Conservation (phyloP, 2,888 invertebrate species). For the Lamproptera curius region DNA sequence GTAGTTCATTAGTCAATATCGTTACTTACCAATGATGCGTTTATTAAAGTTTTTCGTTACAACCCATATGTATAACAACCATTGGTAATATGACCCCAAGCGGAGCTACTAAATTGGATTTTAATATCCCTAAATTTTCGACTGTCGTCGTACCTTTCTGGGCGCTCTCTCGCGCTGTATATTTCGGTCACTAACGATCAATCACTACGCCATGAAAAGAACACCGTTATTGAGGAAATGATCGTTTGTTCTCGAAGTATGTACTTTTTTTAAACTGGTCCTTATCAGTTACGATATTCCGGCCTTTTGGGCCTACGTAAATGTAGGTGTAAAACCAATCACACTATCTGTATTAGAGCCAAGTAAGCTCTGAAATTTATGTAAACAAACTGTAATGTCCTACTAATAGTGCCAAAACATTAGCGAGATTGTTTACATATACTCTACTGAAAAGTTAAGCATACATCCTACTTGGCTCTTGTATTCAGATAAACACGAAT, state of each 20-base stretch:
- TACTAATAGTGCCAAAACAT: too few species aligned
- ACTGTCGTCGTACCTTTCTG: constrained; percentile 44
- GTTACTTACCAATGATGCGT: too few species aligned
- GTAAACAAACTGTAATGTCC: too few species aligned
- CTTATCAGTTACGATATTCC: constrained; percentile 20
- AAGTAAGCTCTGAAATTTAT: too few species aligned
- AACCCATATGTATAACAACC: constrained; percentile 43
- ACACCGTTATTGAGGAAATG: constrained; percentile 10
- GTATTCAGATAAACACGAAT: too few species aligned
- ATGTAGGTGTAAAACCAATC: constrained; percentile 8
- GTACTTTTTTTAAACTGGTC: constrained; percentile 10
- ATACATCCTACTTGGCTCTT: too few species aligned
- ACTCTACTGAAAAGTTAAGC: too few species aligned
- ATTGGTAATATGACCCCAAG: constrained; percentile 66
- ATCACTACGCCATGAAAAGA: constrained; percentile 10
- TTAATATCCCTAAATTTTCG: constrained; percentile 45
- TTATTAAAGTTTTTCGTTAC: constrained; percentile 1
- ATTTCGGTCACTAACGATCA: constrained; percentile 34
- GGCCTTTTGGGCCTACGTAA: constrained; percentile 13
- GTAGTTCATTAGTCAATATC: too few species aligned
- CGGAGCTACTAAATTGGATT: constrained; percentile 70
- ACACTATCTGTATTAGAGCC: too few species aligned
- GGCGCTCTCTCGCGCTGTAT: constrained; percentile 37
- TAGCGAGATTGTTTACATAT: too few species aligned
- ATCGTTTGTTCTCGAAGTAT: constrained; percentile 34